Conservation (phyloP, 2,888 invertebrate species). For the Mimumesa dahlbomi region DNA sequence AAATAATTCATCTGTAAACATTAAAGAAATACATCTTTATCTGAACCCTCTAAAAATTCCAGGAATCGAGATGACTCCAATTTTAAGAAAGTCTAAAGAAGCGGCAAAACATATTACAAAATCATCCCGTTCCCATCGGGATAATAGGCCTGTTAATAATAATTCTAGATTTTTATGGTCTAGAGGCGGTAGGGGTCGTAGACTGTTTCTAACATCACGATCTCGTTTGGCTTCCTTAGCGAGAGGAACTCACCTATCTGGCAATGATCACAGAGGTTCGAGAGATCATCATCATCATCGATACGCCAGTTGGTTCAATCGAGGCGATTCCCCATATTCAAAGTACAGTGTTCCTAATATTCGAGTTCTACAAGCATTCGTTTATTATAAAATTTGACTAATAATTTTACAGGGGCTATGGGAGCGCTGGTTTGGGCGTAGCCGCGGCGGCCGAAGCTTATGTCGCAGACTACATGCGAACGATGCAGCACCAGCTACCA, state of each 20-base stretch:
- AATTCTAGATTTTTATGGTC: constrained; percentile 75
- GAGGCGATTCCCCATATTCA: constrained; percentile 76
- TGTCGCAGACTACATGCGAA: constrained; percentile 93
- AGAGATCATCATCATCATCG: constrained; percentile 76
- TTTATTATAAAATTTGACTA: not conserved
- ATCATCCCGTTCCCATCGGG: constrained; percentile 78
- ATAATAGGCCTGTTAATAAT: constrained; percentile 68
- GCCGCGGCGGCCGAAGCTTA: constrained; percentile 91
- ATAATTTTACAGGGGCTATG: constrained; percentile 77
- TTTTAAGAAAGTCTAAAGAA: constrained; percentile 92
- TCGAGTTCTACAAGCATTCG: not conserved
- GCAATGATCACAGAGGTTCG: constrained; percentile 72
- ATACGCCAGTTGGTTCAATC: constrained; percentile 75
- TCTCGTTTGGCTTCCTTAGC: constrained; percentile 82
- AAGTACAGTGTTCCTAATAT: constrained; percentile 65
- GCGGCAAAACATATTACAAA: constrained; percentile 85
- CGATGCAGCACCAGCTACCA: constrained; percentile 92
- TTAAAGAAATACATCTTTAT: not conserved
- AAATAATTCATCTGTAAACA: not conserved
- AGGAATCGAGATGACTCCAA: constrained; percentile 91
- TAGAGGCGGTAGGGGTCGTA: constrained; percentile 79
- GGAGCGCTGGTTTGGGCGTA: constrained; percentile 81
- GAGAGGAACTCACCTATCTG: constrained; percentile 72
- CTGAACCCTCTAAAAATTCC: constrained; percentile 15
- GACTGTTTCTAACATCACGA: constrained; percentile 85